A percentile compares a stretch with the other conserved stretches of the same genome.
phyloP scores from a whole-genome alignment of 2,797 vertebrate species.

The Manis crassicaudata region DNA sequence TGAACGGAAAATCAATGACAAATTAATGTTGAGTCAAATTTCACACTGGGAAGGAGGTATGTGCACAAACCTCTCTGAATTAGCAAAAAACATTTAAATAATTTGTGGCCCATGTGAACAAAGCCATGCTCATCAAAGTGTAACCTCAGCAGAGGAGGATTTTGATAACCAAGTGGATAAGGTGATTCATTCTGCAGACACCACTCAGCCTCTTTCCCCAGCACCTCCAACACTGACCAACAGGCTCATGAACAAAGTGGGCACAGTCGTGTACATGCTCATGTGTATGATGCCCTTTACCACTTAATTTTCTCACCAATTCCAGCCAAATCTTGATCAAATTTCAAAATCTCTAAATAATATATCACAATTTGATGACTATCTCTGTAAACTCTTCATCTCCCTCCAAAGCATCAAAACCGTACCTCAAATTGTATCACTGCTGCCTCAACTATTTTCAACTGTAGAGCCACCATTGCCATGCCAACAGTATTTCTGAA shows the following conservation, averaged over 20 bases:
- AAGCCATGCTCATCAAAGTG: background rate
- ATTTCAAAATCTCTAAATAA: conserved; percentile 49
- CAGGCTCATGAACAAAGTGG: background rate
- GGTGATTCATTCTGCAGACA: background rate
- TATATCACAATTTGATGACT: background rate
- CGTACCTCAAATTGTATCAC: rapidly evolving
- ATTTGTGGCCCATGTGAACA: background rate
- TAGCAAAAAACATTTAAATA: background rate
- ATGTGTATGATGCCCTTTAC: background rate
- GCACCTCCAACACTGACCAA: background rate
- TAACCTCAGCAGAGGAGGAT: background rate
- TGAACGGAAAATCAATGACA: background rate
- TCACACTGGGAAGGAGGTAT: background rate
- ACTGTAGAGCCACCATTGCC: background rate
- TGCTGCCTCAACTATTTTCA: background rate
- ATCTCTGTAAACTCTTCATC: background rate
- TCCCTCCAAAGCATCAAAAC: background rate
- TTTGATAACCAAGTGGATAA: background rate
- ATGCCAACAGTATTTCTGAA: background rate
- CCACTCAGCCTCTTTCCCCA: background rate
- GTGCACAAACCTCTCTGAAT: background rate
- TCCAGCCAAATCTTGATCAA: background rate
- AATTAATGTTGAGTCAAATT: background rate
- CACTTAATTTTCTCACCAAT: conserved; percentile 17
- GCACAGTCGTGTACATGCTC: too few relatives aligned